These are phyloP conservation scores for Eristalis tenax DNA, from an alignment of 2,888 invertebrate species.

Conservation along the genomic window DNA sequence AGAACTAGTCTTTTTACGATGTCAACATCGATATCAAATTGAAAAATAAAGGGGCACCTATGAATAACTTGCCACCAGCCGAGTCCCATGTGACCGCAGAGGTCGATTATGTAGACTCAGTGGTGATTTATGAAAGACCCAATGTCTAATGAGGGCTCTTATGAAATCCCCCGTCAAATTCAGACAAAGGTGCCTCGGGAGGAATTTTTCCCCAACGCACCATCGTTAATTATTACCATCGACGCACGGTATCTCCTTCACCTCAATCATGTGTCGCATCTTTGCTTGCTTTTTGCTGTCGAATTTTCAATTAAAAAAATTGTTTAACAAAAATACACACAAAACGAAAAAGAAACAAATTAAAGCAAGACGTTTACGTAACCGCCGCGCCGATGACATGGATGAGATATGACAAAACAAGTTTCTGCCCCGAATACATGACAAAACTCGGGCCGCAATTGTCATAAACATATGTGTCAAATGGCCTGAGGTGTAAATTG, in stretches of 20 bases:
- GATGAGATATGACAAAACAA: slow-evolving; percentile 1
- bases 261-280: neutral
- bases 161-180: no score
- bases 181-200: no score
- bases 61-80: neutral
- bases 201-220: no score
- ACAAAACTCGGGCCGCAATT: slow-evolving; percentile 18
- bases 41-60: neutral
- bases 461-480: slow-evolving; percentile 47
- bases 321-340: neutral
- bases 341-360: neutral
- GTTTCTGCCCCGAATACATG: slow-evolving; percentile 17
- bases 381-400: neutral
- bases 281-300: no score
- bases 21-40: neutral
- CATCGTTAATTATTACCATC: no score
- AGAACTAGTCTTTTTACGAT: neutral
- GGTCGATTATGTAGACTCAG: neutral
- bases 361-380: slow-evolving; percentile 8
- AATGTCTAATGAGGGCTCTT: no score
- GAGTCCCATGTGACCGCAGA: neutral
- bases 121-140: neutral
- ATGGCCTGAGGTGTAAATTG: slow-evolving; percentile 42
- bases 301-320: neutral
- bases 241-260: neutral